Percentiles rank a stretch among this genome's conserved stretches.
Conservation (phyloP, 2,888 invertebrate species). For the Chrysomela aeneicollis region DNA sequence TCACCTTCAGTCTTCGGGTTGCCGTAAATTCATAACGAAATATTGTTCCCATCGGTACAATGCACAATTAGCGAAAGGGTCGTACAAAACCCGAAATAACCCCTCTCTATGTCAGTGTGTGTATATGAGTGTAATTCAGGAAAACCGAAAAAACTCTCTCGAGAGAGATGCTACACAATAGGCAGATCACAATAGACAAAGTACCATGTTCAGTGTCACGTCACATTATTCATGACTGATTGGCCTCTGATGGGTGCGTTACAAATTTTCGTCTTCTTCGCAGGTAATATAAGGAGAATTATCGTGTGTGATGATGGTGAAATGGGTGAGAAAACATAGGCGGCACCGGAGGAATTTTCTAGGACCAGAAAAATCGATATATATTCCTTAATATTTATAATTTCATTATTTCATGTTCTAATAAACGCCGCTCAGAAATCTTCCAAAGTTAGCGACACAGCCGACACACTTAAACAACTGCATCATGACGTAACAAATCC, state of each 20-base stretch:
- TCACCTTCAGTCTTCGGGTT: constrained; percentile 14
- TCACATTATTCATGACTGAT: constrained; percentile 63
- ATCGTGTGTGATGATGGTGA: constrained; percentile 40
- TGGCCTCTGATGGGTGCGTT: constrained; percentile 46
- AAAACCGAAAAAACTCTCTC: constrained; percentile 50
- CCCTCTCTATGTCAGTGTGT: constrained; percentile 37
- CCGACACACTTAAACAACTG: too few species aligned
- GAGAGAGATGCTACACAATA: constrained; percentile 57
- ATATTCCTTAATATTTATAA: too few species aligned
- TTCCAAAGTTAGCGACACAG: too few species aligned
- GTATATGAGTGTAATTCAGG: constrained; percentile 50
- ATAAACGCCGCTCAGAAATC: too few species aligned
- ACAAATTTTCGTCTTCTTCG: constrained; percentile 49
- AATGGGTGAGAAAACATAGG: constrained; percentile 25
- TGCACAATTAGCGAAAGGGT: constrained; percentile 49
- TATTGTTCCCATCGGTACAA: constrained; percentile 43
- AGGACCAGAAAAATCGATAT: neutral
- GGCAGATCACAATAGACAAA: constrained; percentile 63
- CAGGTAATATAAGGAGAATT: constrained; percentile 45
- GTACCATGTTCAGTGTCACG: constrained; percentile 62
- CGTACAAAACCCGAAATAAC: constrained; percentile 47
- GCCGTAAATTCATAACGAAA: constrained; percentile 30
- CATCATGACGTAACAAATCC: too few species aligned
- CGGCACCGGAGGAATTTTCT: constrained; percentile 3
- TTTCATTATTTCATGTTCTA: too few species aligned